Base-by-base conservation (phyloP, 2,113 vertebrate genomes). In the Ia io region DNA sequence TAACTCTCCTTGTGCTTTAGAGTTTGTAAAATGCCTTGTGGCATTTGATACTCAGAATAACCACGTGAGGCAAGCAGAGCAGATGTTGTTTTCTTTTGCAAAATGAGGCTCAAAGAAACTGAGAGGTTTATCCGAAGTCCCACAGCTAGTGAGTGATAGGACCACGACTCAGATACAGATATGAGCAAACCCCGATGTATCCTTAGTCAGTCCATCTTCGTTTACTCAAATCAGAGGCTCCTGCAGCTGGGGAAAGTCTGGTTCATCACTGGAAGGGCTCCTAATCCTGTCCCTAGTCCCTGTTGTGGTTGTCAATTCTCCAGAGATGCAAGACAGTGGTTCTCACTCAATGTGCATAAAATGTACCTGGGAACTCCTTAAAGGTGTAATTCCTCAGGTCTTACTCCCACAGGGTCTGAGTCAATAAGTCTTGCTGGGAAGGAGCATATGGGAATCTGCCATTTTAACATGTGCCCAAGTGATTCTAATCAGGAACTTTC, bases 21-120 rank as follows among this genome's bases (percentile, higher is more conserved):
- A 82, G 56, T 86, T 51, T 77, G 9, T 86, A 42, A 51, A 83
- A 40, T 53, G 63, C 65, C 47, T 61, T 32, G 35, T 93, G 42
- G 70, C 74, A 77, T 91, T 59, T 71, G 51, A 37, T 69, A 17
- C 47, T 94, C 42, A 25, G 47, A 82, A 69, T 70, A 70, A 35
- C 25, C 17, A 61, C 18, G 23, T 3, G 59, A 94, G 70, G 10
- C 63, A 56, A 32, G 63, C 56, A 84, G 49, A 84, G 30, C 78
- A 96, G 51, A 56, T 73, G 10, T 51, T 77, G 5, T 94, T 85
- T 86, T 82, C 44, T 37, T 87, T 93, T 90, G 80, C 53, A 44
- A 88, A 88, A 78, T 44, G 56, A 94, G 25, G 4, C 56, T 61
- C 51, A 25, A 30, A 84, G 40, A 56, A 56, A 25, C n/a, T 13